Evolutionary conservation across 2,888 invertebrate genomes (phyloP).

Genomic region (Scaptomyza caliginosa): DNA sequence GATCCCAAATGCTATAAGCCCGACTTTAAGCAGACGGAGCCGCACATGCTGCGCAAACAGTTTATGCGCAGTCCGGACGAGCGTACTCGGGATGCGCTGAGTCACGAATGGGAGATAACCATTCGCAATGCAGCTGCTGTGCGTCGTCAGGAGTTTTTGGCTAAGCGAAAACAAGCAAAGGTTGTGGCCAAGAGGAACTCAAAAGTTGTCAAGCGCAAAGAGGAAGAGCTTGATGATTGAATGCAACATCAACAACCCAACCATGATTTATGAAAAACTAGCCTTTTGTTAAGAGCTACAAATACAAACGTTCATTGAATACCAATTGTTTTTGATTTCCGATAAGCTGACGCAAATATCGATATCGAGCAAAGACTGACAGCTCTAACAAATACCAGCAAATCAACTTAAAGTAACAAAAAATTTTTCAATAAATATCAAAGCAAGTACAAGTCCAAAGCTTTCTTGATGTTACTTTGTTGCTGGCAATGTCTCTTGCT

Average conservation of each 20-base stretch:
- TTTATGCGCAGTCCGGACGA: constrained; percentile 64
- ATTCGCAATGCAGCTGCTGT: constrained; percentile 2
- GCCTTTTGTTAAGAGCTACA: too few relatives aligned
- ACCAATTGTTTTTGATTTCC: too few relatives aligned
- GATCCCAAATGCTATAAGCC: constrained; percentile 44
- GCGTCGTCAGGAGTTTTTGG: not conserved
- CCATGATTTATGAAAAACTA: too few relatives aligned
- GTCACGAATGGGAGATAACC: constrained; percentile 37
- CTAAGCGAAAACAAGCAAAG: not conserved
- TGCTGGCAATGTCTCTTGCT: not conserved
- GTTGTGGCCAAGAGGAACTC: not conserved
- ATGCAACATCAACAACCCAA: too few relatives aligned
- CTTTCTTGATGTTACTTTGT: not conserved
- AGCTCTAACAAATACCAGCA: not conserved
- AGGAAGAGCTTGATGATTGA: too few relatives aligned
- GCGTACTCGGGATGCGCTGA: constrained; percentile 36
- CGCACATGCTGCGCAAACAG: constrained; percentile 38
- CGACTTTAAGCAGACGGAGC: constrained; percentile 53
- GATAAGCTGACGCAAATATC: too few relatives aligned
- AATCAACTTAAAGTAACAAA: not conserved
- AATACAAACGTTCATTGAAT: too few relatives aligned
- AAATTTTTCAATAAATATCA: not conserved
- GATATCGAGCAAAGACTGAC: not conserved
- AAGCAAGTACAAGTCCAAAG: not conserved
- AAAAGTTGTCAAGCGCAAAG: not conserved